Evolutionary conservation across 2,888 invertebrate genomes (phyloP), one percentile per base, ranked within the genome.

Genomic region (Venusia cambrica): DNA sequence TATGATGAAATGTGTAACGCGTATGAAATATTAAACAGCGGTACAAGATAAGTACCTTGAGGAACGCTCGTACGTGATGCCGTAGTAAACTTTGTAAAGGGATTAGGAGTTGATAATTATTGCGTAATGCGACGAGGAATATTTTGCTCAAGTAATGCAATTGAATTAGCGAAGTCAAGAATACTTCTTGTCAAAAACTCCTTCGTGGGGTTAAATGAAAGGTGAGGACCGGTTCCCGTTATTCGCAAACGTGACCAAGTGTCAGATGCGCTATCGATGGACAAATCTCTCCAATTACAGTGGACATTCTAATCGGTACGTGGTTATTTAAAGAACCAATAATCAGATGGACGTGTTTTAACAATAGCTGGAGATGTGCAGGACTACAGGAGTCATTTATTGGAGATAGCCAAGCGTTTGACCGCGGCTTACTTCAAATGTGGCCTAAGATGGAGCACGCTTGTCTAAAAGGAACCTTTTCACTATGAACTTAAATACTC

Each of bases 241-340:
- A 46, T 47, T 48, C 52, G 48, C 38, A 52, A 53, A 55, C 62
- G 62, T 62, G 60, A 52, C 48, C 30, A 45, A 62, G 62, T 56
- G 54, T 41, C 48, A 38, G 43, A 38, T 39, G 42, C 43, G 31
- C 40, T 58, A 62, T 62, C 60, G 46, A 46, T 38, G 54, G 38
- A 42, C 48, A 41, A 50, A 62, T 57, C 56, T 57, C 52, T 55
- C 48, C 55, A 58, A 56, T 57, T 59, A 53, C 55, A 48, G 46
- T 44, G 38, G 44, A 34, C 38, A 38, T 44, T 51, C 39, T 51
- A 50, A 51, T 51, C 51, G 45, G 41, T 39, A 46, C 45, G 45
- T 44, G 44, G 45, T 43, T 48, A 48, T 44, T 48, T 42, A 44
- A 48, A 51, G 48, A 26, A 51, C 51, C 45, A 48, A 44, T 42